phyloP scores from a whole-genome alignment of 2,113 vertebrate species.

The Cricetomys ansorgei region DNA sequence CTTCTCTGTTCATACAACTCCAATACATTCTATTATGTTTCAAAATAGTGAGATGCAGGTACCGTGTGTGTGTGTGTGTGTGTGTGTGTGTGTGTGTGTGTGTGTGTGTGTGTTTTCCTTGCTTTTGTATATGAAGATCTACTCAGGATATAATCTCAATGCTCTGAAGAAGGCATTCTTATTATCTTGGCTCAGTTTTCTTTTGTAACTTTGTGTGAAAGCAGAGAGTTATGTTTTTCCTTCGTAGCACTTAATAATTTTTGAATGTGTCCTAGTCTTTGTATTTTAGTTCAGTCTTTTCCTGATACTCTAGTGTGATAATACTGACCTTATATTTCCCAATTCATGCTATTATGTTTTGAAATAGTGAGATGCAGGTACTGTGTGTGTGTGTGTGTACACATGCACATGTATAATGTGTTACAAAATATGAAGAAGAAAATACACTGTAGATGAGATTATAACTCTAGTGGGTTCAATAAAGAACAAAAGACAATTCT shows the following conservation, averaged over 20 bases:
- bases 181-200: neutral
- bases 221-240: neutral
- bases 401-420: neutral
- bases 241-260: neutral
- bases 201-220: constrained; percentile 8
- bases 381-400: neutral
- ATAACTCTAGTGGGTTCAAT: too few relatives aligned
- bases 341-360: neutral
- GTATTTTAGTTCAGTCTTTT: constrained; percentile 37
- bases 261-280: neutral
- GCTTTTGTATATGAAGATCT: neutral
- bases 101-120: neutral
- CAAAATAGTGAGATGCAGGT: too few relatives aligned
- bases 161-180: neutral
- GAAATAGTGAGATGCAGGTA: neutral
- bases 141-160: neutral
- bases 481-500: too few relatives aligned
- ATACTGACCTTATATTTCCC: neutral
- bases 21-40: too few relatives aligned
- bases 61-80: too few relatives aligned
- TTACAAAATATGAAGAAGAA: constrained; percentile 16
- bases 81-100: too few relatives aligned
- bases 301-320: neutral
- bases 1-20: neutral
- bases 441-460: too few relatives aligned